phyloP scores from a whole-genome alignment of 1,140 invertebrate genomes.

The Anagrus nilaparvatae region DNA sequence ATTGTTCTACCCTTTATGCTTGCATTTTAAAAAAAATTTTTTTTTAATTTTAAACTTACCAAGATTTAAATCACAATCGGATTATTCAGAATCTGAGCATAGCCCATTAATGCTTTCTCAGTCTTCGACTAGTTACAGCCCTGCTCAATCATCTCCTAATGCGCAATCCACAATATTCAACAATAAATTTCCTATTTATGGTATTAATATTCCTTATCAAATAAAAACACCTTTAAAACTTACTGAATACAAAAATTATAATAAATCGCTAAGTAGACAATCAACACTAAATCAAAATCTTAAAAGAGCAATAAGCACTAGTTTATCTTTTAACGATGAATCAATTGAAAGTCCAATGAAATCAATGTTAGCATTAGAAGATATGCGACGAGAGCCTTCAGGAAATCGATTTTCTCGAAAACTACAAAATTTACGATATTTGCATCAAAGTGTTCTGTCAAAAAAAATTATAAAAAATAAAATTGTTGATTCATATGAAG shows the following conservation, averaged over 20 bases:
- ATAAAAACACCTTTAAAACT: constrained; percentile 17
- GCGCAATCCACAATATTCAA: constrained; percentile 19
- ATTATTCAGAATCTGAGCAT: constrained; percentile 28
- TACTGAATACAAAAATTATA: constrained; percentile 10
- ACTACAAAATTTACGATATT: constrained; percentile 44
- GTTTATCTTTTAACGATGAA: constrained; percentile 25
- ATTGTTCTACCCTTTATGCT: no score
- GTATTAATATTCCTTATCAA: constrained; percentile 14
- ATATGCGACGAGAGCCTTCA: constrained; percentile 41
- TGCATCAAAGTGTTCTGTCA: constrained; percentile 45
- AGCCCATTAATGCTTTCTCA: constrained; percentile 22
- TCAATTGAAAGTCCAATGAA: constrained; percentile 32
- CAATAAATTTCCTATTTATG: constrained; percentile 21
- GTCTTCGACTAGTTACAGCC: constrained; percentile 9
- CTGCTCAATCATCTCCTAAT: constrained; percentile 6
- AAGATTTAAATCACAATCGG: constrained; percentile 9
- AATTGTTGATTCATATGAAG: constrained; percentile 30
- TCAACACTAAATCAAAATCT: no score
- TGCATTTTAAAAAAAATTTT: no score
- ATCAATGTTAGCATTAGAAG: constrained; percentile 45
- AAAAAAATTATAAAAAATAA: constrained; percentile 35
- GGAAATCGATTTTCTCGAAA: constrained; percentile 41
- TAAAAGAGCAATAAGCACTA: no score
- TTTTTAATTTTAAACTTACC: constrained; percentile 10
- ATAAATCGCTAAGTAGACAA: no score